A percentile compares a stretch with the other conserved stretches of the same genome.
Evolutionary conservation across 2,113 vertebrate species (phyloP).

Genomic region (Equus quagga): DNA sequence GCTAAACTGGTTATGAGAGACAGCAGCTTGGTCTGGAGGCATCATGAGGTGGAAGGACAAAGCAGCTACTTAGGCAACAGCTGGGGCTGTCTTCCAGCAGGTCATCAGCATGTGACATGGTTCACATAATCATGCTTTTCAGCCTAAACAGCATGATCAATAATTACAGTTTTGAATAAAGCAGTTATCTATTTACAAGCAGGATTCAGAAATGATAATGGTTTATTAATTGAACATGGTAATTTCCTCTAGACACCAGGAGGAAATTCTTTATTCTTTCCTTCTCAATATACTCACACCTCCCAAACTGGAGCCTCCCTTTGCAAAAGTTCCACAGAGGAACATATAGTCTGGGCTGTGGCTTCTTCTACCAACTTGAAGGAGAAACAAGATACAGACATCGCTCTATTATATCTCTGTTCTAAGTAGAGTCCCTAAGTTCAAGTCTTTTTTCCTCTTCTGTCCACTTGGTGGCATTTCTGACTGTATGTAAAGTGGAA

Average conservation of each 20-base stretch:
- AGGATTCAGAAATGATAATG: neutral
- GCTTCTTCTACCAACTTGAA: neutral
- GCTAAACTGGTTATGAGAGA: neutral
- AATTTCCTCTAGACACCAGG: neutral
- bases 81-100: neutral
- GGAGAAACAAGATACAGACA: neutral
- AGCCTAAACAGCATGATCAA: neutral
- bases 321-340: too few species aligned
- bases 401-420: neutral
- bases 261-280: neutral
- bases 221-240: neutral
- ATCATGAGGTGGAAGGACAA: neutral
- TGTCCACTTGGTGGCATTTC: neutral
- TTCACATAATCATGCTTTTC: neutral
- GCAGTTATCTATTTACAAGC: neutral
- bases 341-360: neutral
- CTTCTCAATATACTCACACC: neutral
- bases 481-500: neutral
- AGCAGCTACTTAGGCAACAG: neutral
- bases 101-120: neutral
- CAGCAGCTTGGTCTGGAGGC: neutral
- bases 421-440: neutral
- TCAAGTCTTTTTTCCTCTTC: neutral
- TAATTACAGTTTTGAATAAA: slow-evolving; percentile 4
- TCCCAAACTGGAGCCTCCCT: neutral